Percentiles rank a stretch among this genome's conserved stretches.
phyloP scores from a whole-genome alignment of 1,140 invertebrate genomes.

The Drosophila littoralis region DNA sequence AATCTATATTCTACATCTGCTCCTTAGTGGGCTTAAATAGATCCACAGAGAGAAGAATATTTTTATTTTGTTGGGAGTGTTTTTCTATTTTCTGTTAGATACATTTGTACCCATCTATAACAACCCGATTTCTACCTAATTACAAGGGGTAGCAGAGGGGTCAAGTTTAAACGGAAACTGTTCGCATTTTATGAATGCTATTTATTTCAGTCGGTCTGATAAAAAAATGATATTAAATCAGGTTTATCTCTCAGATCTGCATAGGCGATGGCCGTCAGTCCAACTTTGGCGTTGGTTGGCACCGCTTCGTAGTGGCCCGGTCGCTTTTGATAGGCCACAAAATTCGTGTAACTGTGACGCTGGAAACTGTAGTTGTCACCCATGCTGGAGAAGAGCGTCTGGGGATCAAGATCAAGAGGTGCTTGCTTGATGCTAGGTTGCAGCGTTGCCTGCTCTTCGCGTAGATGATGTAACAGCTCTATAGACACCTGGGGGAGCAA shows the following conservation, averaged over 20 bases:
- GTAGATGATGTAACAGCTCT: not conserved
- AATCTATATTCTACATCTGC: no score
- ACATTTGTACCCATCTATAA: no score
- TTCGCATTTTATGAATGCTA: not conserved
- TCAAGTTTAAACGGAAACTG: no score
- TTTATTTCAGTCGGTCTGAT: not conserved
- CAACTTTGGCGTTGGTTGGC: not conserved
- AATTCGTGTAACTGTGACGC: conserved; percentile 27
- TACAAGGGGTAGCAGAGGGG: no score
- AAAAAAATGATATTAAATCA: not conserved
- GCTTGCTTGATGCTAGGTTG: not conserved
- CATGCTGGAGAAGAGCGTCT: conserved; percentile 2
- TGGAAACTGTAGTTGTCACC: conserved; percentile 5
- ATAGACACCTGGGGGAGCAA: not conserved
- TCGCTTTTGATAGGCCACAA: not conserved
- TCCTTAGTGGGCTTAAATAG: not conserved
- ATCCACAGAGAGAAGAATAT: no score
- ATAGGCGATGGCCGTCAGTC: conserved; percentile 5
- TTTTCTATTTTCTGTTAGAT: no score
- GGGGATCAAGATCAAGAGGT: not conserved
- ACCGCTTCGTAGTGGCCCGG: conserved; percentile 8
- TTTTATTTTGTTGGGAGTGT: no score
- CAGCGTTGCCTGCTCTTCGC: not conserved
- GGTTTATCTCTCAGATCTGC: conserved; percentile 13
- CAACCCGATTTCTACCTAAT: no score